Evolutionary conservation across 2,888 invertebrate genomes (phyloP).

Genomic region (Volucella inanis): DNA sequence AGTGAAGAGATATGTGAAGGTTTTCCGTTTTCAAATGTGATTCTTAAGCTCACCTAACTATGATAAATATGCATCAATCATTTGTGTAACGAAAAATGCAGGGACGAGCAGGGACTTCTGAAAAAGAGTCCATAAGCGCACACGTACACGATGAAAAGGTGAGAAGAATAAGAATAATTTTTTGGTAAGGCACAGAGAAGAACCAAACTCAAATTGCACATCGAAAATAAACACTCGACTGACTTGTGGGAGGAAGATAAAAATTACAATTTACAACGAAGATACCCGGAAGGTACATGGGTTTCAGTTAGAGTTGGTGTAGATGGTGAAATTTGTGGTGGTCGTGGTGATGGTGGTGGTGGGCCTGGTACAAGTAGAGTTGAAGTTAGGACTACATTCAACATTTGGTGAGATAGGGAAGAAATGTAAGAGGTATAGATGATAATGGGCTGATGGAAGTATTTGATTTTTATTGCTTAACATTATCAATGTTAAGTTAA

Average conservation of each 20-base stretch:
- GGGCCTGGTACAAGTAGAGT: no score
- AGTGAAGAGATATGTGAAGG: no score
- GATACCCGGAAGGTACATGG: slow-evolving; percentile 24
- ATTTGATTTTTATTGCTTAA: slow-evolving; percentile 81
- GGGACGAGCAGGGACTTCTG: no score
- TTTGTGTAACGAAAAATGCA: no score
- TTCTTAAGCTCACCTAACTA: no score
- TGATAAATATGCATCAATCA: no score
- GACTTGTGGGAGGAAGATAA: slow-evolving; percentile 1
- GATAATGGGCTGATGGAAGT: not conserved
- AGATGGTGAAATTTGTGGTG: not conserved
- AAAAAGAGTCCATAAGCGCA: no score
- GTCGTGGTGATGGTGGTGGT: no score
- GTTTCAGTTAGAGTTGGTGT: not conserved
- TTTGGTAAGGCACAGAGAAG: not conserved
- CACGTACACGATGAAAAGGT: no score
- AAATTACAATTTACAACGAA: slow-evolving; percentile 58
- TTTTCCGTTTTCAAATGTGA: no score
- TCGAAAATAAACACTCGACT: slow-evolving; percentile 36
- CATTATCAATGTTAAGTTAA: slow-evolving; percentile 83
- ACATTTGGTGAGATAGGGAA: slow-evolving; percentile 21
- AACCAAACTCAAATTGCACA: slow-evolving; percentile 56
- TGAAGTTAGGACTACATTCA: not conserved
- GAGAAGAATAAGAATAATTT: slow-evolving; percentile 17
- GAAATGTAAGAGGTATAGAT: slow-evolving; percentile 22